These are phyloP conservation scores for Digitonthophagus gazella DNA, from an alignment of 2,888 invertebrate genomes.

Conservation along the genomic window DNA sequence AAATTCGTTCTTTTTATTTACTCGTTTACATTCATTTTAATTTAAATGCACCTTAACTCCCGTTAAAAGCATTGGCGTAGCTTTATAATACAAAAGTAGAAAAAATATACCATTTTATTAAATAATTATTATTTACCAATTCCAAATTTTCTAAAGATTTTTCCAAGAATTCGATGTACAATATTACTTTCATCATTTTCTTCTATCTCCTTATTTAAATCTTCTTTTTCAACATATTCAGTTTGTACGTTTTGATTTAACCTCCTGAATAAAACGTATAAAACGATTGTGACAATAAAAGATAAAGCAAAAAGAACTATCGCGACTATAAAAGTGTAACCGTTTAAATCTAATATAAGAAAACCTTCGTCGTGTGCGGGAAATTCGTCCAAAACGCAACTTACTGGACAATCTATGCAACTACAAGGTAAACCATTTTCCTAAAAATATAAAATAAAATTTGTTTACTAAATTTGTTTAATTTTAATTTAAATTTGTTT, in stretches of 20 bases:
- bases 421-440: conserved; percentile 64
- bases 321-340: conserved; percentile 63
- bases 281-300: conserved; percentile 9
- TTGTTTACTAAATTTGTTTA: no score
- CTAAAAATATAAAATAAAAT: conserved; percentile 38
- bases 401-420: conserved; percentile 70
- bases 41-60: no score
- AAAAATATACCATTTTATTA: not conserved
- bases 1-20: no score
- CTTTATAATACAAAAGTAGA: not conserved
- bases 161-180: conserved; percentile 40
- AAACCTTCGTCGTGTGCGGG: conserved; percentile 50
- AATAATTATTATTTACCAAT: conserved; percentile 44
- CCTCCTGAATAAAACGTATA: conserved; percentile 7
- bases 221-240: not conserved
- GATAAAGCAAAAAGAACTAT: conserved; percentile 51
- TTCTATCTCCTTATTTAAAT: not conserved
- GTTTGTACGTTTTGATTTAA: not conserved
- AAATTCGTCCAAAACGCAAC: conserved; percentile 60
- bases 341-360: conserved; percentile 61
- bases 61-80: no score
- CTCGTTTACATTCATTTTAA: no score
- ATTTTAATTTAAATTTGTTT: no score
- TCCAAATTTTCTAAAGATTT: conserved; percentile 52
- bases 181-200: conserved; percentile 24